A percentile compares a stretch with the other conserved stretches of the same genome.
These are phyloP conservation scores for Ptilonorhynchus violaceus DNA, from an alignment of 2,113 vertebrate species.

Conservation along the genomic window DNA sequence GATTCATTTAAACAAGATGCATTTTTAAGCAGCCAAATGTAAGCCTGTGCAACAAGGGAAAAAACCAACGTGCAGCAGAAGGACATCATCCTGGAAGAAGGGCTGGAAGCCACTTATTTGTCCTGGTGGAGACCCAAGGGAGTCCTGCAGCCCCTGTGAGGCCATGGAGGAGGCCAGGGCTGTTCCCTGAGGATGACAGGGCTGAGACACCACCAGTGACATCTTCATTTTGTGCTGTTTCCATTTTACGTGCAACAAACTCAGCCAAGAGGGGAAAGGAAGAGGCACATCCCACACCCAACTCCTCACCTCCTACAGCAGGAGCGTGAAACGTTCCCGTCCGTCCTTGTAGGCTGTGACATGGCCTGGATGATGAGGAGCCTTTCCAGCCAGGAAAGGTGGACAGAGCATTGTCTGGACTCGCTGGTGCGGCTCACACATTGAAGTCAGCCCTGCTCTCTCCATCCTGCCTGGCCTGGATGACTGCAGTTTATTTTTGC, in stretches of 20 bases:
- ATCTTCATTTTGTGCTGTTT: background rate
- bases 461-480: background rate
- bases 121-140: background rate
- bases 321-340: background rate
- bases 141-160: background rate
- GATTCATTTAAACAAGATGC: background rate
- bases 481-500: background rate
- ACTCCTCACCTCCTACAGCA: background rate
- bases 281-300: background rate
- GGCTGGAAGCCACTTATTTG: background rate
- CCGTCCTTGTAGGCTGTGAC: background rate
- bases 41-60: background rate
- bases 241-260: background rate
- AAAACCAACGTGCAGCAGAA: background rate
- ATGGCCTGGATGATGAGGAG: background rate
- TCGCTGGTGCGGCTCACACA: background rate
- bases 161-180: rapidly evolving
- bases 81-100: background rate
- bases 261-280: background rate
- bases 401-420: background rate
- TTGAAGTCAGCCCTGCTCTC: background rate
- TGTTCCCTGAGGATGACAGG: rapidly evolving
- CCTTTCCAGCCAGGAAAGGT: background rate
- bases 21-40: background rate
- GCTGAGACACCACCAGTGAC: background rate